Percentiles rank a stretch among this genome's conserved stretches.
Evolutionary conservation across 2,113 vertebrate genomes (phyloP).

Genomic region (Urocitellus parryii): DNA sequence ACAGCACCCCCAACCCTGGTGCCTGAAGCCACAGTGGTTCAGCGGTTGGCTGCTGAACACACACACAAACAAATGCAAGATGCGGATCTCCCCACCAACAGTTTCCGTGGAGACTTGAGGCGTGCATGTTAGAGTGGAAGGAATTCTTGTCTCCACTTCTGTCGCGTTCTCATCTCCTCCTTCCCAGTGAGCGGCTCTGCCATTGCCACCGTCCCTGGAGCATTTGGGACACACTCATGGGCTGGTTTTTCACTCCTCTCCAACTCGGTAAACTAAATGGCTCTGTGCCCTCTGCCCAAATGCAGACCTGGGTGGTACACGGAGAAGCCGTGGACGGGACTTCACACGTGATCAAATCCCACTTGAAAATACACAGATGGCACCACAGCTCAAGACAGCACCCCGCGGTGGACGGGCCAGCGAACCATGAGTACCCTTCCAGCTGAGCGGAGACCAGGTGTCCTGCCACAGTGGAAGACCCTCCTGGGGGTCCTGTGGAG

Average conservation of each 20-base stretch:
- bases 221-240: not conserved
- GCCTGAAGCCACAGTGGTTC: constrained; percentile 41
- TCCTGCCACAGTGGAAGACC: not conserved
- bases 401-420: too few species aligned
- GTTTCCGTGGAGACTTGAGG: constrained; percentile 57
- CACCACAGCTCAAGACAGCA: not conserved
- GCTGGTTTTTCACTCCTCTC: not conserved
- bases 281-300: not conserved
- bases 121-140: constrained; percentile 34
- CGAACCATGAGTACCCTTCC: not conserved
- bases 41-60: constrained; percentile 43
- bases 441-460: not conserved
- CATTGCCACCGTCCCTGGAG: not conserved
- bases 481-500: not conserved
- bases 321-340: not conserved
- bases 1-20: not conserved
- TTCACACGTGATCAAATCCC: not conserved
- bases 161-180: constrained; percentile 17
- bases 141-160: constrained; percentile 39
- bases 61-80: constrained; percentile 52
- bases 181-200: not conserved
- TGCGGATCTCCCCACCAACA: constrained; percentile 11
- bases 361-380: not conserved
- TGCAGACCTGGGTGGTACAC: not conserved
- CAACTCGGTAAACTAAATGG: not conserved